These are phyloP conservation scores for Rhodinocichla rosea DNA, from an alignment of 2,113 vertebrate species.

Conservation along the genomic window DNA sequence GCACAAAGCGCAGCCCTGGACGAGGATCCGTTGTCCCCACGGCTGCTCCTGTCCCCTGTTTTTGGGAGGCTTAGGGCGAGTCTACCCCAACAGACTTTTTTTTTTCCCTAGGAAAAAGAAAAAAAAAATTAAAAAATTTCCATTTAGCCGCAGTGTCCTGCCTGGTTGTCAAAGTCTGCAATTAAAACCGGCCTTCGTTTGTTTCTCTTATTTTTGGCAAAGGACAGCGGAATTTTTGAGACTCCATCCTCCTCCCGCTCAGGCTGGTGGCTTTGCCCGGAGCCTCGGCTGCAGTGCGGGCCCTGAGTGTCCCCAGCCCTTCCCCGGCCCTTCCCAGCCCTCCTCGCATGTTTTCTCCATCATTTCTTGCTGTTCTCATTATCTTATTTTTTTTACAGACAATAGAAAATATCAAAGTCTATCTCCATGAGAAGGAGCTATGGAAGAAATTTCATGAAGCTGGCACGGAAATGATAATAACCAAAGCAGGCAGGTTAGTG, in stretches of 20 bases:
- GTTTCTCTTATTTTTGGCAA: conserved; percentile 32
- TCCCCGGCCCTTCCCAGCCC: neutral
- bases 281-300: neutral
- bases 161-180: neutral
- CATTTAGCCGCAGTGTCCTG: neutral
- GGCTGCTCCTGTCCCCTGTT: neutral
- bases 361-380: neutral
- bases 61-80: neutral
- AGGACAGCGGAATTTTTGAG: neutral
- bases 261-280: neutral
- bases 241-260: neutral
- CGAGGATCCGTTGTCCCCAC: rapidly evolving
- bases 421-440: conserved; percentile 93
- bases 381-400: conserved; percentile 70
- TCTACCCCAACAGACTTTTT: neutral
- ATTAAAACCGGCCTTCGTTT: neutral
- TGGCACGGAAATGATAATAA: conserved; percentile 98
- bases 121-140: neutral
- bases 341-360: neutral
- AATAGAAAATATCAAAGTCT: conserved; percentile 96
- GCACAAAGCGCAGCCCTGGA: neutral
- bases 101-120: neutral
- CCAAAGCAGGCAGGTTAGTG: conserved; percentile 96
- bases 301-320: neutral
- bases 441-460: conserved; percentile 99